These are phyloP conservation scores for Nyctereutes procyonoides DNA, from an alignment of 2,113 vertebrate genomes.

Conservation along the genomic window DNA sequence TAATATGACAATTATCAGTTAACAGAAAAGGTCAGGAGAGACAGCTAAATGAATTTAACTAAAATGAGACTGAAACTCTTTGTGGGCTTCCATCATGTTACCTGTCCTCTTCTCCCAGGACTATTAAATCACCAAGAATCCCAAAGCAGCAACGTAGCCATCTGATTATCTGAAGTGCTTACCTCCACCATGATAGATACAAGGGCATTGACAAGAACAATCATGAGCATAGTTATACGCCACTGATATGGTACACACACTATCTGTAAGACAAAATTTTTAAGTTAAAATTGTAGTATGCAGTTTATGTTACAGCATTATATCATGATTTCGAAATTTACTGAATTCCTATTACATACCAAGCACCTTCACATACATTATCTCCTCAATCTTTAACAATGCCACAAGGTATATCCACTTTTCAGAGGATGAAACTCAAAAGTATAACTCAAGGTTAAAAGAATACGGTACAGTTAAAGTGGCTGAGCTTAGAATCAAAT, in stretches of 20 bases:
- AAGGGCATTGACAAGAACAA: slow-evolving; percentile 90
- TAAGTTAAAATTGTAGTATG: slow-evolving; percentile 50
- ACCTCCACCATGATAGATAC: slow-evolving; percentile 94
- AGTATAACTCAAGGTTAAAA: background rate
- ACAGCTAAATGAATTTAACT: background rate
- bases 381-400: background rate
- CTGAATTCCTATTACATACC: background rate
- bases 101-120: background rate
- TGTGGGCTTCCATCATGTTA: background rate
- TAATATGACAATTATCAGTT: background rate
- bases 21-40: background rate
- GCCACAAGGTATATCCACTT: background rate
- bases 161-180: slow-evolving; percentile 81
- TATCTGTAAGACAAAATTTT: slow-evolving; percentile 87
- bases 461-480: background rate
- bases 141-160: background rate
- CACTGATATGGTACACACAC: slow-evolving; percentile 94
- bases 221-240: slow-evolving; percentile 90
- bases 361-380: background rate
- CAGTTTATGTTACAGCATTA: background rate
- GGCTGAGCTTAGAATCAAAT: background rate
- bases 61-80: background rate
- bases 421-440: slow-evolving; percentile 14
- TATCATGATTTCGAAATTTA: slow-evolving; percentile 18
- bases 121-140: slow-evolving; percentile 22